These are phyloP conservation scores for Altica lythri DNA, from an alignment of 2,888 invertebrate species.

Conservation along the genomic window DNA sequence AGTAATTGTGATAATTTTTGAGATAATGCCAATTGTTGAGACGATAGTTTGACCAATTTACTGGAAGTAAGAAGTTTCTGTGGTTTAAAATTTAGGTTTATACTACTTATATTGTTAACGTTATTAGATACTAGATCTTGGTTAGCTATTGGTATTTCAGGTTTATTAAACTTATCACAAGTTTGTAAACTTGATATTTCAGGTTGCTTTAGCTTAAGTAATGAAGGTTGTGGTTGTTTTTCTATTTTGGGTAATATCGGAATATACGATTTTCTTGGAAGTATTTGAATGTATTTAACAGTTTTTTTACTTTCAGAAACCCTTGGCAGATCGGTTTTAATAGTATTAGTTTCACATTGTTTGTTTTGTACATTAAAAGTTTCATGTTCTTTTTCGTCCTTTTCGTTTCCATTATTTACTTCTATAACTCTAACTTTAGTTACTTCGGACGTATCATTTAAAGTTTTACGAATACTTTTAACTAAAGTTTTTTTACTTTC, in stretches of 20 bases:
- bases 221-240: too few species aligned
- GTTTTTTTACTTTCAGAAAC: background rate
- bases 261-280: background rate
- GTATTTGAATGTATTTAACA: conserved; percentile 8
- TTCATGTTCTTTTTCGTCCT: conserved; percentile 21
- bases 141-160: background rate
- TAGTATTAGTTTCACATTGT: conserved; percentile 9
- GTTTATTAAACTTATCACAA: background rate
- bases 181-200: background rate
- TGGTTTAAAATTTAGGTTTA: background rate
- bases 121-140: background rate
- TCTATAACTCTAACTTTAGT: conserved; percentile 40
- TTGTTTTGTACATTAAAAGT: background rate
- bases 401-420: conserved; percentile 38
- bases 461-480: too few species aligned
- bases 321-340: background rate
- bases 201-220: background rate
- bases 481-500: too few species aligned
- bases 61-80: too few species aligned
- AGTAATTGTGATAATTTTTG: too few species aligned
- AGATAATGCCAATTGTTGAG: too few species aligned
- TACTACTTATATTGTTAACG: background rate
- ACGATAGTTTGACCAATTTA: too few species aligned
- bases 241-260: background rate
- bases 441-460: conserved; percentile 25